phyloP scores from a whole-genome alignment of 2,113 vertebrate species.

The Gallinago media region DNA sequence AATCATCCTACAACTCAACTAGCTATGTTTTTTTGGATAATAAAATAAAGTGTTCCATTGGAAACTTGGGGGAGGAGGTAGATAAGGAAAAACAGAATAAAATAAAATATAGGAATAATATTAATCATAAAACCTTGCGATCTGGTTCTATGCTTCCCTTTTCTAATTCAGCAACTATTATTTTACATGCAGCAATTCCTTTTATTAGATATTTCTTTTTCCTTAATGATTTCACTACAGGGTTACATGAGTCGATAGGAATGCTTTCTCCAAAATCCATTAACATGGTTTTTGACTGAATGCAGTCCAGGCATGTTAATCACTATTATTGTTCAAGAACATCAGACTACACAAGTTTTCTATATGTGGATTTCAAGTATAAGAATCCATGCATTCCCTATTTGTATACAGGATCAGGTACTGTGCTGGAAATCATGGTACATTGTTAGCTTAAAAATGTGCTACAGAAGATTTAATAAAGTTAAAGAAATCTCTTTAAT shows the following conservation, averaged over 20 bases:
- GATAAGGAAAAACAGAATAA: not conserved
- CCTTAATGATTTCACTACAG: conserved; percentile 9
- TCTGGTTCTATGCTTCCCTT: not conserved
- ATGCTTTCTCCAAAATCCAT: conserved; percentile 28
- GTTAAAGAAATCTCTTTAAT: not conserved
- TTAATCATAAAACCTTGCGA: rapidly evolving
- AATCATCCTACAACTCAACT: not conserved
- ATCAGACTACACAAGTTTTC: not conserved
- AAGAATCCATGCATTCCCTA: not conserved
- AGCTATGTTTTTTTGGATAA: not conserved
- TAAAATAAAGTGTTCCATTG: not conserved
- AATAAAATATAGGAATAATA: not conserved
- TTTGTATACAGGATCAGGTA: not conserved
- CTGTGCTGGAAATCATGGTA: not conserved
- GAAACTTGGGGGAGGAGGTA: not conserved
- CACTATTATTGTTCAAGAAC: conserved; percentile 6
- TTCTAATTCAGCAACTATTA: not conserved
- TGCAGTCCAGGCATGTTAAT: conserved; percentile 5
- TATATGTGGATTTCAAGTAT: not conserved
- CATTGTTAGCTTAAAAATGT: not conserved
- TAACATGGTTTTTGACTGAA: not conserved
- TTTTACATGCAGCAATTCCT: not conserved
- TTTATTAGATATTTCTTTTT: conserved; percentile 25
- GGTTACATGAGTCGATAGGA: not conserved
- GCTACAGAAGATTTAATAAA: not conserved